Conservation (phyloP, 2,113 vertebrate genomes). For the Pomatorhinus ruficollis region DNA sequence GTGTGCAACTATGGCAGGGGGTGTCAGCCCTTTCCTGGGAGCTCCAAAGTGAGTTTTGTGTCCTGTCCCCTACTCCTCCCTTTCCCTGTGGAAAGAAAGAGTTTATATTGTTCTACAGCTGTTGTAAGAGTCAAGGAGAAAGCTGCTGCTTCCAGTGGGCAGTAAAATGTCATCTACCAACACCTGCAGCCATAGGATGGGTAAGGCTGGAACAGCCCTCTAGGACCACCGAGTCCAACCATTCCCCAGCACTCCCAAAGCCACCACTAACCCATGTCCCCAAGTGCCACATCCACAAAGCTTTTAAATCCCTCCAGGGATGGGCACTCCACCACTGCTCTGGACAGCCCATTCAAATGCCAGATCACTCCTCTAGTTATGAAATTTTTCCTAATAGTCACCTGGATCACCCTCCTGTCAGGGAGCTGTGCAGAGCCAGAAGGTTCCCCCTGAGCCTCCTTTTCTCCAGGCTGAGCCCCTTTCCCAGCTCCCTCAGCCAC, state of each 20-base stretch:
- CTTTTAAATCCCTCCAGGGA: background rate
- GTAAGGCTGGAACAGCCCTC: background rate
- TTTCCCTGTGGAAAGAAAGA: background rate
- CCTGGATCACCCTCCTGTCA: background rate
- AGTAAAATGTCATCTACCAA: background rate
- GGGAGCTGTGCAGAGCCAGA: background rate
- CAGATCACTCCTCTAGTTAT: background rate
- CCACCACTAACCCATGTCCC: accelerated
- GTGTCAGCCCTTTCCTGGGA: background rate
- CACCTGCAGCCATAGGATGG: background rate
- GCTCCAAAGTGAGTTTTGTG: background rate
- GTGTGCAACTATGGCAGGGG: background rate
- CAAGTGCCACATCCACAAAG: background rate
- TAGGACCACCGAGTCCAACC: accelerated
- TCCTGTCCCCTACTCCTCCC: background rate
- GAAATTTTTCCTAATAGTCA: background rate
- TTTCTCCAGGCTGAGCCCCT: background rate
- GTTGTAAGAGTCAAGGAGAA: background rate
- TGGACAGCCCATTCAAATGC: background rate
- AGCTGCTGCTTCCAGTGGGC: background rate
- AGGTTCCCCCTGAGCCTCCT: background rate
- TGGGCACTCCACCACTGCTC: background rate
- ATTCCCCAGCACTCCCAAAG: background rate
- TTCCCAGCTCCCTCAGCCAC: accelerated
- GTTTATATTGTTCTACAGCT: background rate